Percentiles rank a stretch among this genome's conserved stretches.
These are phyloP conservation scores for Arctopsyche grandis DNA, from an alignment of 1,140 invertebrate genomes.

Conservation along the genomic window DNA sequence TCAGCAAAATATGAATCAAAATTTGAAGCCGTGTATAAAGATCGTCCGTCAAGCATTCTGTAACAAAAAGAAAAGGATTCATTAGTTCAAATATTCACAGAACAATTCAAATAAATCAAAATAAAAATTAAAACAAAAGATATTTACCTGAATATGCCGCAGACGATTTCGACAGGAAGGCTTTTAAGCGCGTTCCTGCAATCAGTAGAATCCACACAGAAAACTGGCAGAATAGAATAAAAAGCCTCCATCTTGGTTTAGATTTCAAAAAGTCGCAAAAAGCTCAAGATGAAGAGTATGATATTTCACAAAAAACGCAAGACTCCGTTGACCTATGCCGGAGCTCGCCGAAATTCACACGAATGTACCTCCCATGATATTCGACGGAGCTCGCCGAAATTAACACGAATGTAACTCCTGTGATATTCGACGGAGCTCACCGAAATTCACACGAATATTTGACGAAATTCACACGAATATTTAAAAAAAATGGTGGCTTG, in stretches of 20 bases:
- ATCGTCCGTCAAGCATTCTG: conserved; percentile 8
- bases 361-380: not conserved
- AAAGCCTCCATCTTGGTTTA: not conserved
- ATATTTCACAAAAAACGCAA: not conserved
- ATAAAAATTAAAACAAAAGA: not conserved
- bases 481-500: too few species aligned
- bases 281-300: not conserved
- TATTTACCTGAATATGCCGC: conserved; percentile 28
- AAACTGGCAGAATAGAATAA: not conserved
- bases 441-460: too few species aligned
- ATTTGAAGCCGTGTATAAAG: conserved; percentile 22
- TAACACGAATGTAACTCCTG: too few species aligned
- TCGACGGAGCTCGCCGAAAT: conserved; percentile 4
- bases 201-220: not conserved
- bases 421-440: too few species aligned
- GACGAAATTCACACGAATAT: too few species aligned
- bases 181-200: not conserved
- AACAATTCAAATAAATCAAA: not conserved
- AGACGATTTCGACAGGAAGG: conserved; percentile 4
- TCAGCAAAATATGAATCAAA: not conserved
- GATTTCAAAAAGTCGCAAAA: not conserved
- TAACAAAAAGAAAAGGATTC: too few species aligned
- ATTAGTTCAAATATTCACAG: not conserved
- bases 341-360: not conserved
- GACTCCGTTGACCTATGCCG: too few species aligned